Evolutionary conservation across 2,797 vertebrate species (phyloP).

Genomic region (Eulemur mongoz): DNA sequence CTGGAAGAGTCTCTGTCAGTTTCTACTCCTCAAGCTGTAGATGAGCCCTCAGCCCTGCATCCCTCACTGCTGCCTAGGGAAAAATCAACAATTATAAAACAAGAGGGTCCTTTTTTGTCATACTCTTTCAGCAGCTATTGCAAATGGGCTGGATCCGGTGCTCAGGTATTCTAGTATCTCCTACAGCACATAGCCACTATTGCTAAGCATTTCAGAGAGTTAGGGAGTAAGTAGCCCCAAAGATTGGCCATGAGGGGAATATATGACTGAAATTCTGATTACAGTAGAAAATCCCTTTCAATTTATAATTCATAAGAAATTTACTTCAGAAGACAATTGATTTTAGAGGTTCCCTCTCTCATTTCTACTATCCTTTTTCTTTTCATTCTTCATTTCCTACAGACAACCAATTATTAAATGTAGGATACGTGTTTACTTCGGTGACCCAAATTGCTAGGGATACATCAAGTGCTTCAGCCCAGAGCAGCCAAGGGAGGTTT

Average conservation of each 20-base stretch:
- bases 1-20: neutral
- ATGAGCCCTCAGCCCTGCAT: neutral
- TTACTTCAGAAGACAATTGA: neutral
- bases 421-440: neutral
- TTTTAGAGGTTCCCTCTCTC: neutral
- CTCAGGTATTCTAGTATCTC: neutral
- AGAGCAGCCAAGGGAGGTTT: neutral
- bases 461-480: constrained; percentile 1
- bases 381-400: neutral
- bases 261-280: neutral
- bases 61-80: neutral
- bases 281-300: constrained; percentile 40
- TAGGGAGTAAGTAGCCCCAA: neutral
- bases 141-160: neutral
- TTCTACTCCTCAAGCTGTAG: neutral
- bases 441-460: constrained; percentile 40
- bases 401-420: constrained; percentile 23
- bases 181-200: neutral
- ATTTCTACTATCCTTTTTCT: neutral
- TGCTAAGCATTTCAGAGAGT: neutral
- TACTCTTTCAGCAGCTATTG: neutral
- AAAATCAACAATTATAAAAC: neutral
- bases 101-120: neutral
- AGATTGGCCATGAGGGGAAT: neutral
- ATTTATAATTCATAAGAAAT: constrained; percentile 16